These are phyloP conservation scores for Calameuta filiformis DNA, from an alignment of 2,888 invertebrate species.

Conservation along the genomic window DNA sequence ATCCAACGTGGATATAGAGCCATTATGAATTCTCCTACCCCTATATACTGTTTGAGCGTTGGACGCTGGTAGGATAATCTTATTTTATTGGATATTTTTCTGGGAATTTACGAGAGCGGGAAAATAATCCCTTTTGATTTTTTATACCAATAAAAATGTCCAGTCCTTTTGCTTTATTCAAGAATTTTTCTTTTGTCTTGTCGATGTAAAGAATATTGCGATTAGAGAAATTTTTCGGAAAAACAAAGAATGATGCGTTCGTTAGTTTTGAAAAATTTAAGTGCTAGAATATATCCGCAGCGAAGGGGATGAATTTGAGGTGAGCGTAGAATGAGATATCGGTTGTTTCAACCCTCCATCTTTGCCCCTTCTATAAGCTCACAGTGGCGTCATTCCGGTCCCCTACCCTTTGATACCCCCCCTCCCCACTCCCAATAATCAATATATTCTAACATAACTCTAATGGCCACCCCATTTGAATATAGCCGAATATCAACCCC, in stretches of 20 bases:
- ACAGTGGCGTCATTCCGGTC: conserved; percentile 51
- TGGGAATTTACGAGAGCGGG: not conserved
- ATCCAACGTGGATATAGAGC: not conserved
- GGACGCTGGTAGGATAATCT: conserved; percentile 13
- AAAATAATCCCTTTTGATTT: not conserved
- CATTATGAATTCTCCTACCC: not conserved
- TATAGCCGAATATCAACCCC: conserved; percentile 51
- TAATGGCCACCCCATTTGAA: conserved; percentile 65
- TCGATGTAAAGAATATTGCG: not conserved
- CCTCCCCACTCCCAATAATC: conserved; percentile 59
- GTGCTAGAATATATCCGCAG: not conserved
- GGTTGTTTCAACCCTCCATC: conserved; percentile 42
- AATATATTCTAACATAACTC: conserved; percentile 66
- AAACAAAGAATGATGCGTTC: not conserved
- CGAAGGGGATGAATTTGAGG: conserved; percentile 29
- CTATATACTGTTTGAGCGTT: not conserved
- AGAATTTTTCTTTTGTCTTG: not conserved
- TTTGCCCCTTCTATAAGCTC: conserved; percentile 35
- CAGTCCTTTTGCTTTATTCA: not conserved
- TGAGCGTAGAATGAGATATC: conserved; percentile 20
- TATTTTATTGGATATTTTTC: conserved; percentile 18
- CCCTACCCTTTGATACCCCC: conserved; percentile 62
- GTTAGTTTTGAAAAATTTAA: not conserved
- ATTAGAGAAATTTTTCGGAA: not conserved
- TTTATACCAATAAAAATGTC: not conserved